Conservation (phyloP, 2,113 vertebrate genomes). For the Marmota monax region DNA sequence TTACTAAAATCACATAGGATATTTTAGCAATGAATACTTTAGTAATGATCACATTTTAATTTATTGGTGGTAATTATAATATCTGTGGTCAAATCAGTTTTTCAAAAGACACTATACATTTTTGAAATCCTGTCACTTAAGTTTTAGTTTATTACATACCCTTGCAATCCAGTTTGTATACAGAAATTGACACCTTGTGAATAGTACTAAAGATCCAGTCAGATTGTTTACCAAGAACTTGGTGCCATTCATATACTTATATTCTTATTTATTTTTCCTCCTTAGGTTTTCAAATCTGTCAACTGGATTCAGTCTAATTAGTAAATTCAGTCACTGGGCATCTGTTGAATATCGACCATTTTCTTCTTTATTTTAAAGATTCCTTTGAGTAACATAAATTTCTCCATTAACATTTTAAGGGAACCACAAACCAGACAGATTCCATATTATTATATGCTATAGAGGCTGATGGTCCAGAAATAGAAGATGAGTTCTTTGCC, state of each 20-base stretch:
- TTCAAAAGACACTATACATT: neutral
- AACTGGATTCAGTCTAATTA: neutral
- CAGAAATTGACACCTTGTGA: neutral
- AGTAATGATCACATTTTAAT: neutral
- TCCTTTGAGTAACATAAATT: neutral
- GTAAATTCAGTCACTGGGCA: neutral
- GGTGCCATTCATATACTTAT: neutral
- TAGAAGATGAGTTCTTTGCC: neutral
- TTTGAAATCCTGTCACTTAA: neutral
- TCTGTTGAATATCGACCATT: neutral
- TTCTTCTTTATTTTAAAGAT: slow-evolving; percentile 24
- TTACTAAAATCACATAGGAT: neutral
- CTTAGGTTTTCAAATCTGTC: neutral
- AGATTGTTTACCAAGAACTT: neutral
- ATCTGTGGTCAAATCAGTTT: neutral
- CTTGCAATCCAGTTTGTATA: neutral
- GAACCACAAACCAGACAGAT: neutral
- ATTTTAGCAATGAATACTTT: neutral
- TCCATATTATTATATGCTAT: neutral
- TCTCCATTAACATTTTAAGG: neutral
- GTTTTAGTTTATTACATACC: neutral
- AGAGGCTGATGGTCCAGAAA: neutral
- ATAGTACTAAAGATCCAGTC: neutral
- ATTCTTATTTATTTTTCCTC: neutral
- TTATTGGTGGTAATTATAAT: neutral